A percentile compares a stretch with the other conserved stretches of the same genome.
Evolutionary conservation across 1,140 invertebrate genomes (phyloP).

Genomic region (Adoxophyes honmai): DNA sequence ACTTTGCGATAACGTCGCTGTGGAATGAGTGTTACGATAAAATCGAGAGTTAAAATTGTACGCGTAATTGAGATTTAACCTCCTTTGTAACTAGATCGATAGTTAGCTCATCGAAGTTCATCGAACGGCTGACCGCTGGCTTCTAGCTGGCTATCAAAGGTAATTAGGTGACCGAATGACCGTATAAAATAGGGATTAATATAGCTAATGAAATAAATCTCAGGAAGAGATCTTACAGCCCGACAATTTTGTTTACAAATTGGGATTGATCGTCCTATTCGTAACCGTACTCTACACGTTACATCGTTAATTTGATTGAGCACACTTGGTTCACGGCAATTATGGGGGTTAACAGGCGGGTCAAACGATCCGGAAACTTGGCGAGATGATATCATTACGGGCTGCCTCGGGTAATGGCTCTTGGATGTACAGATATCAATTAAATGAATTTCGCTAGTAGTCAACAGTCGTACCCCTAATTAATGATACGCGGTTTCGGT

Average conservation of each 20-base stretch:
- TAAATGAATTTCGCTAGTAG: background rate
- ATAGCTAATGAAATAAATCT: no score
- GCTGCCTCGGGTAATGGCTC: background rate
- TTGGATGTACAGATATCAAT: background rate
- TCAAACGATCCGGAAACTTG: background rate
- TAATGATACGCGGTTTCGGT: background rate
- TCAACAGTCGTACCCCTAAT: background rate
- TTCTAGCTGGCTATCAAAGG: background rate
- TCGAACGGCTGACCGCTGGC: background rate
- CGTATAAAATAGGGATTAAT: no score
- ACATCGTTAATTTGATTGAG: slow-evolving; percentile 8
- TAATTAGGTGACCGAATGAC: background rate
- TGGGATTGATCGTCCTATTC: no score
- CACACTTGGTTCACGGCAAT: background rate
- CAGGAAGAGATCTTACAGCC: no score
- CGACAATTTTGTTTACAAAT: no score
- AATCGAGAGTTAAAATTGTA: background rate
- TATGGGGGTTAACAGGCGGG: background rate
- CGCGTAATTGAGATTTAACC: background rate
- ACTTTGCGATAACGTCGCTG: background rate
- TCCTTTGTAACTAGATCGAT: background rate
- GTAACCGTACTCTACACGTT: background rate
- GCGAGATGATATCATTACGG: background rate
- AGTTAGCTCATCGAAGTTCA: slow-evolving; percentile 5
- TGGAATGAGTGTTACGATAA: background rate